Evolutionary conservation across 1,140 invertebrate species (phyloP), one percentile per base, ranked within the genome.

Genomic region (Helicorthomorpha holstii): DNA sequence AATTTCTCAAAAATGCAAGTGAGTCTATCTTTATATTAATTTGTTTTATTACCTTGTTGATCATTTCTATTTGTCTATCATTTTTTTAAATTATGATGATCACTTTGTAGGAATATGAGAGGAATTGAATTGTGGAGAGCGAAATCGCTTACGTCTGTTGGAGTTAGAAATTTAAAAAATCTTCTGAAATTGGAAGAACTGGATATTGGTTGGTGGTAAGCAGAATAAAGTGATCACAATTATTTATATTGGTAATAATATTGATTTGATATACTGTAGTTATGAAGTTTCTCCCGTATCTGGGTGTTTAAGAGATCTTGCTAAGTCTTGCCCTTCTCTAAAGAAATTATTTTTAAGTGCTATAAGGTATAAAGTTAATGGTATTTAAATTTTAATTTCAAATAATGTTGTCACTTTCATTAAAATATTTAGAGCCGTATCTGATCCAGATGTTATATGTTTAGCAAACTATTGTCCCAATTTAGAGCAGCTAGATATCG

Each of bases 131-230:
- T 87, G 56, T 93, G 87, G 87, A 85, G 90, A 64, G 77, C 78
- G 0, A 79, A 78, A 58, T 78, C 77, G 21, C 64, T 91, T 26
- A 82, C 82, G 0, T 73, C 79, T 1, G 64, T 70, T 4, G 85
- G 85, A 3, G 72, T 90, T 1, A 65, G 71, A 54, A 74, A 76
- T 12, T 65, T 93, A 2, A 69, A 76, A 0, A 68, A 73, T n/a
- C 57, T 60, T 19, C 68, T 58, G 51, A 69, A 77, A 43, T 65
- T 93, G 19, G 77, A 82, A 61, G 86, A 91, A 67, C 66, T 92
- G 21, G 87, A 93, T 69, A 73, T 93, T 51, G 85, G 87, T 49
- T 91, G 87, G 87, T 88, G 85, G 83, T 86, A 67, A 73, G 80
- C 74, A 43, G 3, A 48, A 59, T 1, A 21, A 46, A 27, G 12